Conservation (phyloP, 1,140 invertebrate genomes). For the Tetramorium simillimum region DNA sequence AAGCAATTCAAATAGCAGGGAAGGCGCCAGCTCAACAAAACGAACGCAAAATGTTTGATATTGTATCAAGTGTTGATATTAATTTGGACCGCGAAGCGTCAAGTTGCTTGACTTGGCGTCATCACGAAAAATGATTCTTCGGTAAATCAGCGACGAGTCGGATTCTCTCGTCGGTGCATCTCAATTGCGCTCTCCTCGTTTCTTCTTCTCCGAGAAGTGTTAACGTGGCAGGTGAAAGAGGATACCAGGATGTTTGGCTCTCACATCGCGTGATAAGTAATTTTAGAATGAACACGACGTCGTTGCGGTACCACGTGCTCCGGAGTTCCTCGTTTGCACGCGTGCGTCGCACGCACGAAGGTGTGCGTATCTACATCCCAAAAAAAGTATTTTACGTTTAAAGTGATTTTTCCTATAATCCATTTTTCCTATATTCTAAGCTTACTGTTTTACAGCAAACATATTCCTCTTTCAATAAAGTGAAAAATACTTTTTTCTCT, state of each 20-base stretch:
- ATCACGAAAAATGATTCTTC: background rate
- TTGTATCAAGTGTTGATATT: background rate
- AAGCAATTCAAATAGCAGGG: background rate
- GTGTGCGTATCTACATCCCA: no score
- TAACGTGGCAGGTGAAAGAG: constrained; percentile 38
- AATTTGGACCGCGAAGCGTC: background rate
- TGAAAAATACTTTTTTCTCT: no score
- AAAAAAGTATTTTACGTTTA: no score
- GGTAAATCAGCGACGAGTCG: background rate
- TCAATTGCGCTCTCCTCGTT: background rate
- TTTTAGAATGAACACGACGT: constrained; percentile 56
- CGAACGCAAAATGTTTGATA: background rate
- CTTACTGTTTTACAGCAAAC: no score
- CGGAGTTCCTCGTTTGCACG: background rate
- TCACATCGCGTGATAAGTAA: constrained; percentile 26
- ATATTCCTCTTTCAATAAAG: no score
- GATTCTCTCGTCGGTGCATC: background rate
- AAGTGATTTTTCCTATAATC: no score
- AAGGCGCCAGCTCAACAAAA: background rate
- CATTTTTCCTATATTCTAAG: no score
- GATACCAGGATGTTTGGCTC: background rate
- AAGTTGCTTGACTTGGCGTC: background rate
- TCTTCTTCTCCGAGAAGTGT: background rate
- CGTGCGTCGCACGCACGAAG: background rate
- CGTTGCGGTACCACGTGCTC: constrained; percentile 39